Percentiles rank a stretch among this genome's conserved stretches.
phyloP scores from a whole-genome alignment of 2,888 invertebrate species.

The Drosophila fungiperda region DNA sequence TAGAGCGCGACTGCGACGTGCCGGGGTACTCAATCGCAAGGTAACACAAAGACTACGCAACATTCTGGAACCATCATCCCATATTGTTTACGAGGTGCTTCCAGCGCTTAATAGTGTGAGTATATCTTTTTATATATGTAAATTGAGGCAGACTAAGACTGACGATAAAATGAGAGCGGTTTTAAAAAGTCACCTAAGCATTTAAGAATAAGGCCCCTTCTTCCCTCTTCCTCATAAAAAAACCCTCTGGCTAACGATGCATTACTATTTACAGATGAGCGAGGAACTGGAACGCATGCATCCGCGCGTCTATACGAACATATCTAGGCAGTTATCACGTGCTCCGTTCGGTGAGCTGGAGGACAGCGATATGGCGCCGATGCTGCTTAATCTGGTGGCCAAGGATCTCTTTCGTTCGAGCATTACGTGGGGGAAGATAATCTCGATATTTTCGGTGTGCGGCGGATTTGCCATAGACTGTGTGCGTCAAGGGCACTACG shows the following conservation, averaged over 20 bases:
- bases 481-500: conserved; percentile 90
- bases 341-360: conserved; percentile 87
- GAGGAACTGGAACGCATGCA: conserved; percentile 92
- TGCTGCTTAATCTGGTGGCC: conserved; percentile 89
- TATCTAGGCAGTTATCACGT: conserved; percentile 90
- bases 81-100: conserved; percentile 87
- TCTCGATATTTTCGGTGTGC: conserved; percentile 92
- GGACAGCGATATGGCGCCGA: conserved; percentile 85
- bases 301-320: conserved; percentile 90
- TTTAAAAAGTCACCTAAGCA: background rate
- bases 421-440: conserved; percentile 92
- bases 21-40: conserved; percentile 91
- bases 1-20: conserved; percentile 90
- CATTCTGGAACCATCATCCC: conserved; percentile 86
- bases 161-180: background rate
- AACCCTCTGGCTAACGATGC: background rate
- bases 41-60: conserved; percentile 89
- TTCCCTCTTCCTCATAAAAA: background rate
- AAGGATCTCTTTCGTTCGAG: conserved; percentile 89
- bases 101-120: conserved; percentile 87
- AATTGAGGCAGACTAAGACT: background rate
- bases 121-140: background rate
- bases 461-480: conserved; percentile 94
- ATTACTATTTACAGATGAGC: conserved; percentile 86
- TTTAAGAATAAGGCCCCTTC: background rate